Evolutionary conservation across 2,797 vertebrate genomes (phyloP).

Genomic region (Hippocampus kuda): DNA sequence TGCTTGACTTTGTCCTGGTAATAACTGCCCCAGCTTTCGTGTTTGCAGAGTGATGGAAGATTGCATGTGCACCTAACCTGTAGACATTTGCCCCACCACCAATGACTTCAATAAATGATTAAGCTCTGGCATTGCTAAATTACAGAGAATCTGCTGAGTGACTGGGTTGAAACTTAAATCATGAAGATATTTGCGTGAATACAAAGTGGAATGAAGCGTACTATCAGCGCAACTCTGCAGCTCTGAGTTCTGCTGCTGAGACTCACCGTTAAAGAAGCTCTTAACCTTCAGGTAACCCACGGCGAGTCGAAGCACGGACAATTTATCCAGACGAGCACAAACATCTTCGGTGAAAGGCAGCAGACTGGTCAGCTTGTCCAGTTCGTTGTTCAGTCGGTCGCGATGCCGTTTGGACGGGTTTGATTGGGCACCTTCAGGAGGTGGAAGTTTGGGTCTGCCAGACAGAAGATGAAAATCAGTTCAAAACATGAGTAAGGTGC

Average conservation of each 20-base stretch:
- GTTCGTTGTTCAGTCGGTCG: slow-evolving; percentile 72
- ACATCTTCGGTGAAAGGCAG: slow-evolving; percentile 76
- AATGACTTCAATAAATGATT: too few relatives aligned
- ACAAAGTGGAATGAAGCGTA: too few relatives aligned
- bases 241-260: background rate
- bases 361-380: slow-evolving; percentile 71
- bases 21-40: too few relatives aligned
- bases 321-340: slow-evolving; percentile 69
- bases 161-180: background rate
- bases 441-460: slow-evolving; percentile 61
- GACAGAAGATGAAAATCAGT: background rate
- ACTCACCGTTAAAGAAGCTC: slow-evolving; percentile 75
- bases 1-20: too few relatives aligned
- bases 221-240: background rate
- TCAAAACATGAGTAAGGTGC: background rate
- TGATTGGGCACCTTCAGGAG: slow-evolving; percentile 64
- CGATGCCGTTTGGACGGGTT: slow-evolving; percentile 78
- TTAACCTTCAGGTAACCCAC: slow-evolving; percentile 79
- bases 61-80: too few relatives aligned
- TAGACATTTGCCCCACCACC: too few relatives aligned
- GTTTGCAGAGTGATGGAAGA: too few relatives aligned
- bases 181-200: too few relatives aligned
- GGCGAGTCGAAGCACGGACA: slow-evolving; percentile 73
- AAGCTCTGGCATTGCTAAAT: too few relatives aligned
- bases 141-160: too few relatives aligned